A percentile compares a stretch with the other conserved stretches of the same genome.
Evolutionary conservation across 2,113 vertebrate genomes (phyloP).

Genomic region (Myrmecophaga tridactyla): DNA sequence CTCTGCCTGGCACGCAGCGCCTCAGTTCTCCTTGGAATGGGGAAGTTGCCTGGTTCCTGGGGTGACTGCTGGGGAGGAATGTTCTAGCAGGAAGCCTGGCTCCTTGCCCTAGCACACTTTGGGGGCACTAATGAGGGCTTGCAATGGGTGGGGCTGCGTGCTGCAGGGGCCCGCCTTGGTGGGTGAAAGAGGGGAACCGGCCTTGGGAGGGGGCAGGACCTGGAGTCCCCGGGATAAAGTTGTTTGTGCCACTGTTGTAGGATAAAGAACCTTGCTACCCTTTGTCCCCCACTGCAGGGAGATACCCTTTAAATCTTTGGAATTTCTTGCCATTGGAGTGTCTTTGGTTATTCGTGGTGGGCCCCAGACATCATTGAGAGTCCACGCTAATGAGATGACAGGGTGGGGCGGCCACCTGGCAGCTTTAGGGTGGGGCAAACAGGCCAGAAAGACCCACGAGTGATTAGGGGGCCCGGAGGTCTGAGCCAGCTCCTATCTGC

Average conservation of each 20-base stretch:
- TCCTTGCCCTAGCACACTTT: neutral
- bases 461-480: too few relatives aligned
- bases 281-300: too few relatives aligned
- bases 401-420: too few relatives aligned
- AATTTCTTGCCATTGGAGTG: too few relatives aligned
- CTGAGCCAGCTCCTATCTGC: too few relatives aligned
- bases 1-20: neutral
- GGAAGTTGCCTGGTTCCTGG: neutral
- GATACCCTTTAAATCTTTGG: too few relatives aligned
- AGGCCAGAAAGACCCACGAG: too few relatives aligned
- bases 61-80: neutral
- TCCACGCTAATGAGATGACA: too few relatives aligned
- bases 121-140: neutral
- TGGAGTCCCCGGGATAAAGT: neutral
- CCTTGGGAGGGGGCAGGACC: neutral
- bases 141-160: neutral
- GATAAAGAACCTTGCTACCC: too few relatives aligned
- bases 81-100: neutral
- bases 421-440: too few relatives aligned
- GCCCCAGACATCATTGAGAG: too few relatives aligned
- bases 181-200: neutral
- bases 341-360: too few relatives aligned
- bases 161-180: neutral
- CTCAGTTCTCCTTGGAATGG: neutral
- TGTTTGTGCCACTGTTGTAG: neutral